Base-by-base conservation (phyloP, 2,888 invertebrate species). In the Carabus problematicus region DNA sequence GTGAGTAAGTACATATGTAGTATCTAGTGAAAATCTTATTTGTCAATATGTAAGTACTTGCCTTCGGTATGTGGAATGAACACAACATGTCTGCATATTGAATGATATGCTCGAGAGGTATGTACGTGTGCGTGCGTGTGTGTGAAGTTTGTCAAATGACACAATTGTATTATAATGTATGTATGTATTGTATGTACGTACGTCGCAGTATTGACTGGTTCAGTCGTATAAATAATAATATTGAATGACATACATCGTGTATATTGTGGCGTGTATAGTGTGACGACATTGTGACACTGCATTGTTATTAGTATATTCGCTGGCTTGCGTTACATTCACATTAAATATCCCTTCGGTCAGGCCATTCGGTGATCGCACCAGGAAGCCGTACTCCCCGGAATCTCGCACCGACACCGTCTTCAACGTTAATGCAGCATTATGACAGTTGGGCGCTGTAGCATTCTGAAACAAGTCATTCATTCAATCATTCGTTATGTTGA, bases 321-420 rank as follows among this genome's bases (percentile, higher is more conserved):
- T 81, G 56, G 82, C 81, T 72, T 82, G 81, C 6, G 88, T 88
- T 78, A 89, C 86, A 79, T 89, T 89, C 73, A 89, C 83, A 75
- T 84, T 83, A 76, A 89, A 85, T 72, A 84, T 84, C 60, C 88
- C 88, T 78, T 89, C 88, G 55, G 87, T 85, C 72, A 88, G 81
- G 64, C 89, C 89, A 74, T 85, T 85, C 45, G 85, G 80, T 62
- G 89, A 89, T 74, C 87, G 84, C 40, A 88, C 88, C 71, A 89
- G 80, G 73, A 89, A 84, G 72, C 85, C 82, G 81, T 88, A 88
- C 78, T 89, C 89, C 29, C 89, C 89, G 11, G 85, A 84, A 78
- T 89, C 88, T 43, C 83, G 81, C 70, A 82, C 82, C 64, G 84
- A 84, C 56, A 88, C 86, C 74, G 84, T 83, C 58, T 84, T 82